Conservation (phyloP, 2,888 invertebrate genomes). For the Lithodes maja region DNA sequence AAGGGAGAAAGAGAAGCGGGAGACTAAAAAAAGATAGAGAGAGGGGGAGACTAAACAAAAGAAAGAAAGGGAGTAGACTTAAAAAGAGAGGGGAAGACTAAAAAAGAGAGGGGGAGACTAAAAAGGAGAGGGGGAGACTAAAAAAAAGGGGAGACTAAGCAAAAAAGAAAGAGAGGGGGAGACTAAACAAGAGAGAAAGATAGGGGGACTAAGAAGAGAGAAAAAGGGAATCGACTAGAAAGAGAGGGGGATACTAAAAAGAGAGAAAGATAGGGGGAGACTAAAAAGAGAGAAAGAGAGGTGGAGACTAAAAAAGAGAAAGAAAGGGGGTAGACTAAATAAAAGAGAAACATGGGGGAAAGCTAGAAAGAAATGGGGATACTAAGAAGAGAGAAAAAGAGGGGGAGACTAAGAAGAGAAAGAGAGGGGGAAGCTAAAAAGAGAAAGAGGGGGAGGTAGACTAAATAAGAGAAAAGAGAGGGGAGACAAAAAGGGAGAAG, state of each 20-base stretch:
- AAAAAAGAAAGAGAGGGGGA: neutral
- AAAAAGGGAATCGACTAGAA: neutral
- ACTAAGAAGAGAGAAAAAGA: neutral
- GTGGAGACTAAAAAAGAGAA: neutral
- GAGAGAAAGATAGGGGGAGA: neutral
- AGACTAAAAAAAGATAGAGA: neutral
- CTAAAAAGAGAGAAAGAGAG: neutral
- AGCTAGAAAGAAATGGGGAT: neutral
- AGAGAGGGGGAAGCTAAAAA: neutral
- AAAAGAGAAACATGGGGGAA: neutral
- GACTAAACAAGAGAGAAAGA: neutral
- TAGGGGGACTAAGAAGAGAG: neutral
- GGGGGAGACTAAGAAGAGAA: neutral
- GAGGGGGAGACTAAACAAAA: neutral
- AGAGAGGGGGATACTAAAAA: neutral
- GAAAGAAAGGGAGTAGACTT: neutral
- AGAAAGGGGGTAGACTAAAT: neutral
- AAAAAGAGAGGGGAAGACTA: neutral
- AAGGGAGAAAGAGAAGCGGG: no score
- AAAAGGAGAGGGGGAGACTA: neutral
- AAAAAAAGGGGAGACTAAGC: neutral
- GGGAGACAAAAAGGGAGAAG: neutral
- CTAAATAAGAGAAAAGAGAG: neutral
- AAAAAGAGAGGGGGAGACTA: neutral
- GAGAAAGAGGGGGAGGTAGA: neutral